These are phyloP conservation scores for Nothocercus nigrocapillus DNA, from an alignment of 2,113 vertebrate genomes.

Conservation along the genomic window DNA sequence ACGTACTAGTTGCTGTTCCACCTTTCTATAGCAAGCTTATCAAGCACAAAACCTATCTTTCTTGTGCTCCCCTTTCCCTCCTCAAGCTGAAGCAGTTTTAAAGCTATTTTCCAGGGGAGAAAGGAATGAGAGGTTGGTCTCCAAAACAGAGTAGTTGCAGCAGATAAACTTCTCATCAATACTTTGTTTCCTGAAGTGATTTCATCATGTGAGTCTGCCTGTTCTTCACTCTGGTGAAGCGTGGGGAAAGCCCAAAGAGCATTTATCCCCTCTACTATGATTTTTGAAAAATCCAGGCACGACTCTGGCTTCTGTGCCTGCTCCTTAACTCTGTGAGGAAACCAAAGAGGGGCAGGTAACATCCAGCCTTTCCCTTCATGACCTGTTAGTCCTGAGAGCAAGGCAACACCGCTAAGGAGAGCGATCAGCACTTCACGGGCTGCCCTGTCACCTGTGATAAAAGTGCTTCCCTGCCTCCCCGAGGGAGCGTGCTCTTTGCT, in stretches of 20 bases:
- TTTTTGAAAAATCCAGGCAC: neutral
- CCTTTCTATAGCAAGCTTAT: neutral
- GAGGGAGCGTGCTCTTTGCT: neutral
- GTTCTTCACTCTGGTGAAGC: neutral
- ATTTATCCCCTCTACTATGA: neutral
- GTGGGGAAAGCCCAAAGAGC: neutral
- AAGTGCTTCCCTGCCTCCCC: neutral
- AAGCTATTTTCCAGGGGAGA: neutral
- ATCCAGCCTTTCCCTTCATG: neutral
- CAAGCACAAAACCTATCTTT: accelerated
- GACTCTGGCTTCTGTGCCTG: neutral
- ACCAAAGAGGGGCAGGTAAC: neutral
- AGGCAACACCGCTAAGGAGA: neutral
- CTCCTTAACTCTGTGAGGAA: neutral
- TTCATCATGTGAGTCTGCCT: neutral
- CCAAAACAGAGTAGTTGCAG: neutral
- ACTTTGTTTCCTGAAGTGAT: neutral
- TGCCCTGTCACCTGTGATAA: neutral
- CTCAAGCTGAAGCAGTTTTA: neutral
- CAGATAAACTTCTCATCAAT: neutral
- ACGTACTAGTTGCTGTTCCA: neutral
- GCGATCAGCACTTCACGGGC: neutral
- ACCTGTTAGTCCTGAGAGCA: neutral
- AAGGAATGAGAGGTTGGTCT: neutral
- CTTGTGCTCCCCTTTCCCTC: neutral